These are phyloP conservation scores for Aporrectodea caliginosa DNA, from an alignment of 1,140 invertebrate species.

Conservation along the genomic window DNA sequence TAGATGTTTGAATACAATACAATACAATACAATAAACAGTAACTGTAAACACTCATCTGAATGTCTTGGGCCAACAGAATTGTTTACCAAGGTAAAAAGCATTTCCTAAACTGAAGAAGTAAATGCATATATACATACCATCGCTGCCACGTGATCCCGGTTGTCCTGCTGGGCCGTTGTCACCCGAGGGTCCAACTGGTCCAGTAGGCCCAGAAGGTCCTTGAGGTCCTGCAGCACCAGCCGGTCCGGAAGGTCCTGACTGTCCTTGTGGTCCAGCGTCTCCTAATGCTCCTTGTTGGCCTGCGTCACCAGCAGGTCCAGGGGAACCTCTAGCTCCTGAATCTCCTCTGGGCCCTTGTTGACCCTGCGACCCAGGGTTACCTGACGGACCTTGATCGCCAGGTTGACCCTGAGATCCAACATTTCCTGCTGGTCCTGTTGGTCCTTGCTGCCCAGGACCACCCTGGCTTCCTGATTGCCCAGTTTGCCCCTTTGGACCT, in stretches of 20 bases:
- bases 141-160: constrained; percentile 2
- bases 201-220: constrained; percentile 16
- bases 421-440: neutral
- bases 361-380: neutral
- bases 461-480: constrained; percentile 8
- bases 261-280: neutral
- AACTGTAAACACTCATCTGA: too few relatives aligned
- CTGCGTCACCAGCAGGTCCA: constrained; percentile 14
- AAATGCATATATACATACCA: too few relatives aligned
- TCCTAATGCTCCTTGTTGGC: neutral
- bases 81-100: too few relatives aligned
- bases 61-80: too few relatives aligned
- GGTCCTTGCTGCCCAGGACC: neutral
- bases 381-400: constrained; percentile 16
- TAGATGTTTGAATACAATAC: too few relatives aligned
- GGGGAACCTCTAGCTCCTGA: constrained; percentile 10
- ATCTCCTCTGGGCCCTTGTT: constrained; percentile 1
- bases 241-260: constrained; percentile 4
- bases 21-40: too few relatives aligned
- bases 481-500: constrained; percentile 7
- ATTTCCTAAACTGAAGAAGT: too few relatives aligned
- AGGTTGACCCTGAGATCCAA: constrained; percentile 14
- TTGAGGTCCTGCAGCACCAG: neutral
- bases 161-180: constrained; percentile 5
- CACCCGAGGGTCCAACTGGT: constrained; percentile 22